Conservation (phyloP, 1,140 invertebrate species). For the Panagrolaimus sp. region DNA sequence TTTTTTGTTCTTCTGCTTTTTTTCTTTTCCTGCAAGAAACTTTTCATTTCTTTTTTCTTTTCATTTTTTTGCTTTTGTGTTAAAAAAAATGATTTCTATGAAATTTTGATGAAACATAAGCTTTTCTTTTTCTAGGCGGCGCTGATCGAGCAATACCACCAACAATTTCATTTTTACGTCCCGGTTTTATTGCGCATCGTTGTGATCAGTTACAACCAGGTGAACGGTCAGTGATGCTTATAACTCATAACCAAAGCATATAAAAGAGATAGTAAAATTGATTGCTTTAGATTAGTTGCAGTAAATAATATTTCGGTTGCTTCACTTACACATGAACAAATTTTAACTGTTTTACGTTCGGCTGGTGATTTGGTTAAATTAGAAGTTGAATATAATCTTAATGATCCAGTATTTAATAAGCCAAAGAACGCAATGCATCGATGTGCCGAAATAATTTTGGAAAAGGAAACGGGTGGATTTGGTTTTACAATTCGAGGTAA, state of each 20-base stretch:
- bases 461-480: conserved; percentile 76
- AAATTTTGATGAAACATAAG: conserved; percentile 23
- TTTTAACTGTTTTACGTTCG: conserved; percentile 72
- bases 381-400: conserved; percentile 77
- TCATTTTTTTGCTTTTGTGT: conserved; percentile 17
- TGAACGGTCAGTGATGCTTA: conserved; percentile 65
- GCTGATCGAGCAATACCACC: conserved; percentile 65
- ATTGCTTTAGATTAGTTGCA: conserved; percentile 72
- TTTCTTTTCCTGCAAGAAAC: conserved; percentile 2
- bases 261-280: conserved; percentile 62
- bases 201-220: conserved; percentile 60
- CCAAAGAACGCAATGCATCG: conserved; percentile 52
- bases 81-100: too few relatives aligned
- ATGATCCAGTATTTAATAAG: conserved; percentile 62
- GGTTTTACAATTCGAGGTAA: conserved; percentile 73
- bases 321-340: conserved; percentile 73
- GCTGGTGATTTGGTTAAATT: conserved; percentile 70
- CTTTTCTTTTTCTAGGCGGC: conserved; percentile 62
- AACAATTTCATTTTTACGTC: conserved; percentile 65
- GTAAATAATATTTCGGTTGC: conserved; percentile 75
- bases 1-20: too few relatives aligned
- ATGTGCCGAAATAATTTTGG: conserved; percentile 60
- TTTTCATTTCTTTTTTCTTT: conserved; percentile 11
- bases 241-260: not conserved
- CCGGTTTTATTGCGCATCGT: conserved; percentile 66